Base-by-base conservation (phyloP, 1,140 invertebrate species). In the Brachionus angularis region DNA sequence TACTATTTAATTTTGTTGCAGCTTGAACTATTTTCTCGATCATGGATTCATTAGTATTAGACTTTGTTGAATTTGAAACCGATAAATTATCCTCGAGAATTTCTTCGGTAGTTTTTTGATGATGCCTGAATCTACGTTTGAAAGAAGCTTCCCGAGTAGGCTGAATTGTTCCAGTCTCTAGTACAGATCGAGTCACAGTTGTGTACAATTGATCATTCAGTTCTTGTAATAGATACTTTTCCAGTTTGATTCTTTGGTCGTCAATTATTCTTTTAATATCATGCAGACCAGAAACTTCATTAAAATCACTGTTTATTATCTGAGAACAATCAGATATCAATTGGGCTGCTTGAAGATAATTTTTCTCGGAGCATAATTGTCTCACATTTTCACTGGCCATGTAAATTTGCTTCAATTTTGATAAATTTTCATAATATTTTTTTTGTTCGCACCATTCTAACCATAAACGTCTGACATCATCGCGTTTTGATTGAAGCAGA, bases 21-120 rank as follows among this genome's bases (percentile, higher is more conserved):
- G 62, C 62, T 46, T 67, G 42, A 29, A 67, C 62, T 16, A 67
- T 46, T 36, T 47, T 67, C 4, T 67, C 62, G n/a, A 67, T 67
- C 62, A 67, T 47, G 5, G n/a, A 8, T 25, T 67, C 62, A 23
- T 29, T 50, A 27, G 7, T 67, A 5, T 42, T 16, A 10, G 39
- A 42, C n/a, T n/a, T n/a, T n/a, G 39, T 21, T 36, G 14, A 18
- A 14, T 58, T 58, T 23, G 34, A 42, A 58, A 31, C 33, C 21
- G 1, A 25, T n/a, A 18, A 55, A 55, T 21, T 58, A 14, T 58
- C 34, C 39, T 58, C 53, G 14, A 5, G 10, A 33, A 12, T 4
- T 3, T 46, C 47, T 47, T 67, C 62, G 16, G 10, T 42, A 10
- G 8, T 67, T 34, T 67, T 50, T 4, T 5, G 23, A 31, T 67